Percentiles rank a stretch among this genome's conserved stretches.
Conservation (phyloP, 2,888 invertebrate genomes). For the Eupithecia pulchellata region DNA sequence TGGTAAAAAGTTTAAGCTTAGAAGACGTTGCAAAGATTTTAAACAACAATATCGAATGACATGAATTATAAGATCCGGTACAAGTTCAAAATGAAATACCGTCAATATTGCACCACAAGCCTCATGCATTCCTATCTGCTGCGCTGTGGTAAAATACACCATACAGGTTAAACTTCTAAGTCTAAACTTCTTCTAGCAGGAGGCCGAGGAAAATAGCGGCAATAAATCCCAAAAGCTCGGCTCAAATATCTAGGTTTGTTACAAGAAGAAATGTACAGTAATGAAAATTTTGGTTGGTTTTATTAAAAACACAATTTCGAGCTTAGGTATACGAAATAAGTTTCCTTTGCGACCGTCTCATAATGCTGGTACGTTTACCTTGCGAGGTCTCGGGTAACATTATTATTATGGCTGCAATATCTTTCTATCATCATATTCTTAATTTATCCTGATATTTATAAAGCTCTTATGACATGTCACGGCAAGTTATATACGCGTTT, state of each 20-base stretch:
- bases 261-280: slow-evolving; percentile 20
- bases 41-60: not conserved
- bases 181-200: not conserved
- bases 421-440: slow-evolving; percentile 4
- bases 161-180: not conserved
- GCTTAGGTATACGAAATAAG: slow-evolving; percentile 10
- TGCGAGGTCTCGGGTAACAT: not conserved
- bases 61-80: not conserved
- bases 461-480: not conserved
- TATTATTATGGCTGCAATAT: slow-evolving; percentile 15
- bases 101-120: not conserved
- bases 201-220: slow-evolving; percentile 19
- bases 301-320: slow-evolving; percentile 28
- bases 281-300: slow-evolving; percentile 24
- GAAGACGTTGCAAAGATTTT: not conserved
- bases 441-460: not conserved
- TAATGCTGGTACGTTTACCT: slow-evolving; percentile 10
- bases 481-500: too few species aligned
- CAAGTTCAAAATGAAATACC: not conserved
- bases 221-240: slow-evolving; percentile 25
- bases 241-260: slow-evolving; percentile 24
- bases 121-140: not conserved
- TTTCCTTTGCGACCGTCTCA: slow-evolving; percentile 13
- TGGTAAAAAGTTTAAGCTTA: not conserved
- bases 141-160: not conserved